Evolutionary conservation across 1,140 invertebrate genomes (phyloP), one percentile per base, ranked within the genome.

Genomic region (Xylocopa sonorina): DNA sequence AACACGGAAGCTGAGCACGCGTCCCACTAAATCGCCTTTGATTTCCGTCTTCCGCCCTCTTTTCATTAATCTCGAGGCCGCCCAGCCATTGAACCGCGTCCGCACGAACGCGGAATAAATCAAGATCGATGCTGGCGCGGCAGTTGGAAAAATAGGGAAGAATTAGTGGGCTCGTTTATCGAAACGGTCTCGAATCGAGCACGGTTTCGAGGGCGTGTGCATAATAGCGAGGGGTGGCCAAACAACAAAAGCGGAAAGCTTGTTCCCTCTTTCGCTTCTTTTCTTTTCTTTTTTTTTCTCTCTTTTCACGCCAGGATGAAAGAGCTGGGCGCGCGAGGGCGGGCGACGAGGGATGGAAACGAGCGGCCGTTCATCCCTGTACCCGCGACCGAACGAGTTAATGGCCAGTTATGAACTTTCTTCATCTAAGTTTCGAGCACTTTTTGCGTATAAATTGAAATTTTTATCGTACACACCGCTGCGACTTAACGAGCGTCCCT

Each of bases 381-480:
- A 43, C 81, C 38, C 75, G 29, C n/a, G 14, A 57, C 57, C 58
- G 71, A 85, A 84, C 83, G 85, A 89, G 87, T 89, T 90, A 89
- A 90, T 89, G 87, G 88, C 79, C 87, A 90, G 89, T 90, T 90
- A 90, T 89, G 88, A 89, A 90, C 88, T 89, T 90, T 90, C 89
- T 90, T 89, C 88, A 89, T 90, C 88, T 88, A 89, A 89, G 85
- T 89, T 89, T 87, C 84, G 72, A 81, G 78, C 74, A 89, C 81
- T 87, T 87, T 90, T 89, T 83, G 83, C 87, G 85, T 89, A 89
- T 87, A 89, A 89, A 90, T 90, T 89, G 88, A 89, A 89, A 89
- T 89, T 89, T 89, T 90, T 90, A 90, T 90, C 89, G 87, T 67
- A 66, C 78, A 86, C 80, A 87, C 58, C 84, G 60, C n/a, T 71